Evolutionary conservation across 2,888 invertebrate genomes (phyloP), one percentile per base, ranked within the genome.

Genomic region (Watsonalla cultraria): DNA sequence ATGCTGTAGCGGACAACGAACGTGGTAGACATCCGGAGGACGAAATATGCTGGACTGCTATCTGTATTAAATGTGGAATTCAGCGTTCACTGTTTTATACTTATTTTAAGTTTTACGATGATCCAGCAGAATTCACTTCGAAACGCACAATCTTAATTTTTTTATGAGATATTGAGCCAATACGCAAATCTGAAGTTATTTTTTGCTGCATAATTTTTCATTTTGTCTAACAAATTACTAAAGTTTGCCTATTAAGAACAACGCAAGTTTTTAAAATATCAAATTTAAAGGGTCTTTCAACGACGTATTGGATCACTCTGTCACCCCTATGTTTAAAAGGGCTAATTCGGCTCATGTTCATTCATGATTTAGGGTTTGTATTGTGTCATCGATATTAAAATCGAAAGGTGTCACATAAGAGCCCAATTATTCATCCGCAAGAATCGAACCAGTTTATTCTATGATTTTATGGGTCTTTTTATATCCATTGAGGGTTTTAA

Each of bases 331-430:
- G 51, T 62, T 60, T 65, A 60, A 67, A 64, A 66, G 62, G 60
- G 64, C 70, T 80, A 77, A 81, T 78, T 67, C 73, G 64, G 68
- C 79, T 84, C 82, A 81, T 84, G 83, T 85, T 83, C 84, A 86
- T 86, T 84, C 85, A 86, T 85, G 80, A 82, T 82, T 78, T 77
- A 80, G 80, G 85, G 85, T 58, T 65, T 58, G 72, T 76, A 83
- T 85, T 85, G 82, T 86, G 78, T 82, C 79, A 82, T 72, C 66
- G 68, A 86, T 86, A 89, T 90, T 89, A 89, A 85, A 82, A 80
- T 74, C 70, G 78, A 86, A 88, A 89, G 90, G 90, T 90, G 90
- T 78, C 78, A 84, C 68, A 74, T 81, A 82, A 79, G 76, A 75
- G 78, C 84, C 83, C 80, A 61, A 80, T 73, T 79, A 86, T 86